Evolutionary conservation across 2,888 invertebrate species (phyloP), one percentile per base, ranked within the genome.

Genomic region (Ceriagrion tenellum): DNA sequence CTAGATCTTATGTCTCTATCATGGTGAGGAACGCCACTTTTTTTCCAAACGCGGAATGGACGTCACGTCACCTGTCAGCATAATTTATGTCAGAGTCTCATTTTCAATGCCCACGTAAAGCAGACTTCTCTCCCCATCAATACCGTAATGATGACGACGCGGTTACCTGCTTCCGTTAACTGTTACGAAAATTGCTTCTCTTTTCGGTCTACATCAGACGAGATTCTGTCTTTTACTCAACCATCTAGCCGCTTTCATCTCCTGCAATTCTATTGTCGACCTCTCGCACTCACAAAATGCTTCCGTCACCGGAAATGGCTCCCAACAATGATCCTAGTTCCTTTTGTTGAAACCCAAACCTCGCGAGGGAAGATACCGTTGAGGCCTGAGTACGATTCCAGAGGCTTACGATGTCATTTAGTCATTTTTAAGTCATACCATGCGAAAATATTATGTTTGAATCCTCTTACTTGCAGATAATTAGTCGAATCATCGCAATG

Each of bases 231-330:
- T 81, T 16, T 35, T 23, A 59, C 81, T 35, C 35, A 81, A 4
- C 69, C n/a, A 69, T 69, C 81, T 81, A 26, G 12, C 81, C 16
- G 81, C 81, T 81, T 81, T 81, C 81, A 81, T 81, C 81, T 30
- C 81, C 81, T 81, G 30, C 30, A 81, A 81, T 81, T 81, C 74
- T 35, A 35, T 81, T 81, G 81, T 81, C 81, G 26, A 13, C 4
- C 35, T 35, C 81, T 35, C 81, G 10, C 35, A 35, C 35, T 81
- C 81, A 81, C 81, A 8, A 81, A 81, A n/a, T 81, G 26, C 81
- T 81, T 81, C 81, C 81, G 30, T 81, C 35, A 35, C 81, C 81
- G 81, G 81, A 81, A 81, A 81, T 81, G 81, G 30, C 26, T 81
- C 35, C 81, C 81, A 35, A 81, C 30, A 35, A 81, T 81, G 81